phyloP scores from a whole-genome alignment of 2,113 vertebrate genomes.

The Neofelis nebulosa region DNA sequence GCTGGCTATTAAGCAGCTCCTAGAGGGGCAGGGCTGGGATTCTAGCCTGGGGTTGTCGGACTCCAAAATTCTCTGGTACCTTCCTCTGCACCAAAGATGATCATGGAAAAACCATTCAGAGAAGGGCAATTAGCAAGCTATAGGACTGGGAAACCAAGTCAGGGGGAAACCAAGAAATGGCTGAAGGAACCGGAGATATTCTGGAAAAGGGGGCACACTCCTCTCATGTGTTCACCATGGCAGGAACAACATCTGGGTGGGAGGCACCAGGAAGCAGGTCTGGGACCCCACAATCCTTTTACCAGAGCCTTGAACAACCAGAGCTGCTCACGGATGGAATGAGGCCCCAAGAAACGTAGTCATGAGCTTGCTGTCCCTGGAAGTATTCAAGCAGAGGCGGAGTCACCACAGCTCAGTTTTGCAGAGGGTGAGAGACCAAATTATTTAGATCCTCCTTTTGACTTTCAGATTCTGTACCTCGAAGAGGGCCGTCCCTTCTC shows the following conservation, averaged over 20 bases:
- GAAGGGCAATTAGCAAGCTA: background rate
- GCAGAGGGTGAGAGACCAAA: background rate
- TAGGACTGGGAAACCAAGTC: background rate
- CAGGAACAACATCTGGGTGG: fast-evolving
- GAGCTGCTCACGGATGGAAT: background rate
- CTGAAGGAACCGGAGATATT: background rate
- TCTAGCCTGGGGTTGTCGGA: background rate
- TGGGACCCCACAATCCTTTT: background rate
- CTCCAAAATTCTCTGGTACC: background rate
- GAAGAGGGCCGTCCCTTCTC: background rate
- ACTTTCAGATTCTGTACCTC: background rate
- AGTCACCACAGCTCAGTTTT: background rate
- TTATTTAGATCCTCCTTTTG: background rate
- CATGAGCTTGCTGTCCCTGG: background rate
- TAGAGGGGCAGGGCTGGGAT: background rate
- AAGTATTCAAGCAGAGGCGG: background rate
- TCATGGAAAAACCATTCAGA: background rate
- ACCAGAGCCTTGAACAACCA: background rate
- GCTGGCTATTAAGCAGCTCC: background rate
- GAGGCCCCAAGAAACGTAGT: background rate
- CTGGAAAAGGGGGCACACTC: background rate
- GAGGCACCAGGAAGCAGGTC: background rate
- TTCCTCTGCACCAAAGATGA: background rate
- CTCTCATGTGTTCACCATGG: fast-evolving
- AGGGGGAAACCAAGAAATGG: background rate